Base-by-base conservation (phyloP, 2,113 vertebrate species). In the Sorex araneus region DNA sequence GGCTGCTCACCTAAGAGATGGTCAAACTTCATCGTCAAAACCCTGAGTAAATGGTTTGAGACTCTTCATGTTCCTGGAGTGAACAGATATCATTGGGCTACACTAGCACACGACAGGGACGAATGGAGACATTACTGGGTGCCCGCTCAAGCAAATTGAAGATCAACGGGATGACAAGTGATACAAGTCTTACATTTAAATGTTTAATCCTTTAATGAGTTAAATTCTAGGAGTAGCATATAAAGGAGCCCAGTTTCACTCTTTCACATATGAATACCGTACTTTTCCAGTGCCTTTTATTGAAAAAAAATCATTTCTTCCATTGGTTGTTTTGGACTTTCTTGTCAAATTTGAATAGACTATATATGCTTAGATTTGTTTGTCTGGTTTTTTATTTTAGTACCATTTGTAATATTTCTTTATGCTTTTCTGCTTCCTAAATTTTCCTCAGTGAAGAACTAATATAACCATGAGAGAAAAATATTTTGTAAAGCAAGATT, bases 371-470 rank as follows among this genome's bases (percentile, higher is more conserved):
- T 43, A 43, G 71, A 74, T 43, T 74, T 43, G 23, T 74, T 25
- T 43, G 27, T 74, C 27, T 73, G 70, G 34, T 73, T 43, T 73
- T 13, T 13, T 74, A 40, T 25, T 12, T 36, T 36, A 57, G 54
- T 57, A 7, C 57, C 40, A 45, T 89, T 71, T 70, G 75, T 32
- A 4, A 60, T 23, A 32, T 84, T 78, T 92, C 50, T 83, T 85
- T 32, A 36, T 36, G 80, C 21, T 81, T 92, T 90, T 74, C 11
- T 83, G 0, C 81, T 40, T 95, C 75, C 32, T 28, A 77, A 8
- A 45, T 92, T 89, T 76, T 89, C 78, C 30, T 75, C 13, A 71
- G 30, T 77, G 50, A 88, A 82, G 16, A 91, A 40, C 7, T 88
- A 54, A 67, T 70, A 3, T 63, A 91, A 74, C 6, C 27, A 89